phyloP scores from a whole-genome alignment of 2,888 invertebrate genomes.

The Leptura quadrifasciata region DNA sequence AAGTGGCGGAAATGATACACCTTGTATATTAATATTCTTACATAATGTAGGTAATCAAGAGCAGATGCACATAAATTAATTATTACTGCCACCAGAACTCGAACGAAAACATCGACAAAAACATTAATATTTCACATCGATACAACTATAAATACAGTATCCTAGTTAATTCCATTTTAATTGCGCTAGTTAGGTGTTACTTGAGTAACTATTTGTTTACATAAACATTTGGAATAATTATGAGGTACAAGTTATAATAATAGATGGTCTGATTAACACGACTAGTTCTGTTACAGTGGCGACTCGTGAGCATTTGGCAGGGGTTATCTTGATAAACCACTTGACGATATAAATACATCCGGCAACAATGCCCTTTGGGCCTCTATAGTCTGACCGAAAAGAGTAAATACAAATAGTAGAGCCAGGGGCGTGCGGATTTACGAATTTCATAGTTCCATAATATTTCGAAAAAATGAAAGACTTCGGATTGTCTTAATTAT shows the following conservation, averaged over 20 bases:
- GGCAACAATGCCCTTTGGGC: no score
- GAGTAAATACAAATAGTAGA: no score
- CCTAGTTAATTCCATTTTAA: not conserved
- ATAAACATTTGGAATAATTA: not conserved
- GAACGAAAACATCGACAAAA: not conserved
- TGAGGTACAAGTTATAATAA: not conserved
- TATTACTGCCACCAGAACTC: not conserved
- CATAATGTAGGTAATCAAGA: not conserved
- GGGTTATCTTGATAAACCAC: no score
- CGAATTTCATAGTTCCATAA: no score
- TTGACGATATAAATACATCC: no score
- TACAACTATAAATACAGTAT: not conserved
- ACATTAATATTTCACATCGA: not conserved
- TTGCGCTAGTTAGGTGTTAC: constrained; percentile 1
- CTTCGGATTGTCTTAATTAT: no score
- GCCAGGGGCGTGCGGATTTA: no score
- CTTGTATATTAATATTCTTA: not conserved
- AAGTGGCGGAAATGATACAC: not conserved
- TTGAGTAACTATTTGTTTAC: constrained; percentile 2
- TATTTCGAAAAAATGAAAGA: no score
- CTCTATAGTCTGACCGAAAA: no score
- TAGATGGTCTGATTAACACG: not conserved
- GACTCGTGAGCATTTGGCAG: no score
- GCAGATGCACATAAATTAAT: not conserved
- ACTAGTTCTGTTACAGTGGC: not conserved